Base-by-base conservation (phyloP, 2,888 invertebrate genomes). In the Panopea generosa region DNA sequence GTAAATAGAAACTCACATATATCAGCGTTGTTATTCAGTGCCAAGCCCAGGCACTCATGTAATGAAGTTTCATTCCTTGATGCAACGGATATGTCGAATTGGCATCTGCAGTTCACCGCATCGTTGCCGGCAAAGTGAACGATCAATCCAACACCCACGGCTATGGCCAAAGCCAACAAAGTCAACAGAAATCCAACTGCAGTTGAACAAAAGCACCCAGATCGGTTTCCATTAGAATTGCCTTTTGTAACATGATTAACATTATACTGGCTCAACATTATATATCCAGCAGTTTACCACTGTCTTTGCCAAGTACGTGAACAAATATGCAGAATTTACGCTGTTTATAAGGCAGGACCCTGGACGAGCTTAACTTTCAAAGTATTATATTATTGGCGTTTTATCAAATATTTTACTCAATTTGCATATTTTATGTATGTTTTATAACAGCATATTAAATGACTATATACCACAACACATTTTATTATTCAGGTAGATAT, bases 111-210 rank as follows among this genome's bases (percentile, higher is more conserved):
- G n/a, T 63, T 56, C 47, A 53, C 52, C 18, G 40, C 61, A n/a
- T 60, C 40, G 9, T 59, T 63, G 14, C 74, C 75, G 14, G 86
- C 85, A 80, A 86, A 86, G 53, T 82, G 76, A 16, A 86, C 84
- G 38, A 86, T 84, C 3, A 86, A 47, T 14, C 84, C 86, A 0
- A 86, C 83, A 14, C 83, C 83, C 4, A 84, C 83, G 7, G 78
- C 75, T 11, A 83, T 57, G 33, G 70, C 70, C 24, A 83, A 26
- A 1, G 80, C 82, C n/a, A 85, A 59, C 4, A 86, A 73, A 16
- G 73, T 62, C 2, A 86, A 69, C 40, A 83, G 47, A 65, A 86
- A 85, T 11, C 79, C 86, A 20, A 77, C 74, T n/a, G 77, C 59
- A n/a, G 66, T 53, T n/a, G 69, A 66, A 18, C 80, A 65, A 24